These are phyloP conservation scores for Ranitomeya variabilis DNA, from an alignment of 2,113 vertebrate species.

Conservation along the genomic window DNA sequence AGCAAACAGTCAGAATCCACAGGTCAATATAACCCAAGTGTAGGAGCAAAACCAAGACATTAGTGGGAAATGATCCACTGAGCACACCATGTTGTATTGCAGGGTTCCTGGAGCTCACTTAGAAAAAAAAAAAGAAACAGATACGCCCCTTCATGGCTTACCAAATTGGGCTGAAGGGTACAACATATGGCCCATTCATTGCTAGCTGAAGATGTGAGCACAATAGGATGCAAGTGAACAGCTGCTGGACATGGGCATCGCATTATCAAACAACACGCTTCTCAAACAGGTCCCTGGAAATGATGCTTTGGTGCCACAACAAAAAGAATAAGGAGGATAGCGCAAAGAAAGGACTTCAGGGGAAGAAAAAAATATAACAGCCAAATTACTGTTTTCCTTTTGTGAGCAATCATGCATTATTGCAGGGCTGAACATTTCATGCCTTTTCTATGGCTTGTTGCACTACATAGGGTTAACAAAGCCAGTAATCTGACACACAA, in stretches of 20 bases:
- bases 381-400: too few relatives aligned
- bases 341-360: too few relatives aligned
- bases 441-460: too few relatives aligned
- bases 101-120: not conserved
- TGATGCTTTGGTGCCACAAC: not conserved
- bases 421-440: too few relatives aligned
- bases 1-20: not conserved
- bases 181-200: conserved; percentile 44
- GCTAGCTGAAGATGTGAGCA: not conserved
- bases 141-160: not conserved
- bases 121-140: not conserved
- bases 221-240: conserved; percentile 57
- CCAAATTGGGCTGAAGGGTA: not conserved
- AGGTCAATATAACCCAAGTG: not conserved
- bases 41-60: not conserved
- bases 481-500: not conserved
- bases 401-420: too few relatives aligned
- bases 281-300: not conserved
- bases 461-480: not conserved
- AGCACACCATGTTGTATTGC: not conserved
- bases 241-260: conserved; percentile 56
- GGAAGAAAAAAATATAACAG: not conserved
- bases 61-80: not conserved
- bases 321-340: too few relatives aligned
- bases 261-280: not conserved